Base-by-base conservation (phyloP, 2,113 vertebrate species). In the Neotragus moschatus region DNA sequence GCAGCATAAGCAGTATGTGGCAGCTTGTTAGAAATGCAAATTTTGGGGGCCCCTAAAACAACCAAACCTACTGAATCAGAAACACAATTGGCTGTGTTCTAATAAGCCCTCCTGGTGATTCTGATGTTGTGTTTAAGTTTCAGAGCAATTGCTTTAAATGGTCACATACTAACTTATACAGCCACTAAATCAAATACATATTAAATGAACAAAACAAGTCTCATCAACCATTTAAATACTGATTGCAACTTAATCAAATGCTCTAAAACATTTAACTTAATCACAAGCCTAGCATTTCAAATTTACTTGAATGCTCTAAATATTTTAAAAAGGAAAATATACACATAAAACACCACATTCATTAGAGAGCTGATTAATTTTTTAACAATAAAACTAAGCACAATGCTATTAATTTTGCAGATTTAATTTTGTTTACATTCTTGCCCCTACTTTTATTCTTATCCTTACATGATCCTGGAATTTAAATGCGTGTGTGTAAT, bases 241-340 rank as follows among this genome's bases (percentile, higher is more conserved):
- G 60, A 94, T 91, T 91, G 43, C 70, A 88, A 82, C 11, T 84
- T 95, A 94, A 94, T 96, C 90, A 97, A 92, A 93, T 80, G 77
- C 60, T 91, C 93, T 92, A 93, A 95, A 88, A 63, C 82, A 95
- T 82, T 89, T 91, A 93, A 84, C 28, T 51, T 85, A 95, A 90
- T 85, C 88, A 88, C 6, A 90, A 84, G 53, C 33, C 80, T 88
- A 96, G 10, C 15, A 53, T 73, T 96, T 92, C 28, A 23, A 21
- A 96, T 94, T 96, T 92, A 7, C 51, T 45, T 93, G 70, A 93
- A 87, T 89, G 56, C n/a, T 94, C 47, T 80, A 94, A 87, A 89
- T n/a, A 87, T 79, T 89, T 96, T 96, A 86, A 95, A 96, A 93
- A 88, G 55, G 49, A 93, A 96, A 93, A 90, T 58, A 47, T 51